Evolutionary conservation across 2,888 invertebrate species (phyloP), one percentile per base, ranked within the genome.

Genomic region (Oscheius sp.): DNA sequence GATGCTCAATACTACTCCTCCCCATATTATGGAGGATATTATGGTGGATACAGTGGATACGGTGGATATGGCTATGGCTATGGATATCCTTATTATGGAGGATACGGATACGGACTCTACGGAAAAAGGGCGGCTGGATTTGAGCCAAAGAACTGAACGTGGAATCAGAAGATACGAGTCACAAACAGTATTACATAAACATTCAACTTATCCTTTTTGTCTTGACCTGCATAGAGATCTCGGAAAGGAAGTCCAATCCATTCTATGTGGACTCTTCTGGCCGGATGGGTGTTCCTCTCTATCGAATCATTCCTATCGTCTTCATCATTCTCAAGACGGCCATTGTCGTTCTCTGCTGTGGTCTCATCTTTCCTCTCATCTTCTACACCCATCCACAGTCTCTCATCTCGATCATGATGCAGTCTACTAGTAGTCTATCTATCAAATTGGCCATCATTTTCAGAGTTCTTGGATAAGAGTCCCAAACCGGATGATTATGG

Each of bases 101-200:
- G n/a, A 24, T 36, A 36, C 14, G 56, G 9, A 44, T 54, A 54
- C 33, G 54, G 74, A 22, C 56, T 64, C 65, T 59, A 65, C 44
- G 68, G 71, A 30, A 71, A 71, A 61, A 56, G 71, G 12, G 71
- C 63, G 33, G 68, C 65, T 33, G 71, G 68, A 22, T 68, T 68
- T 28, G 56, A 32, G 12, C 67, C 41, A 14, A 28, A 41, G 44
- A 44, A 36, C 67, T 63, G 65, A 45, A 8, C 49, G 41, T 56
- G 57, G 66, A 14, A 36, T 36, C 36, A 12, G 8, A 36, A 12
- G 36, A 20, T 17, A 20, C 17, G 3, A 17, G 20, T 9, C 20
- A 47, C 47, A 47, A 47, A 47, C 36, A 14, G 36, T 36, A 9
- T 36, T 36, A 8, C 8, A 36, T 8, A 8, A 36, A 36, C 8